phyloP scores from a whole-genome alignment of 2,797 vertebrate species.

The Ibycter americanus region DNA sequence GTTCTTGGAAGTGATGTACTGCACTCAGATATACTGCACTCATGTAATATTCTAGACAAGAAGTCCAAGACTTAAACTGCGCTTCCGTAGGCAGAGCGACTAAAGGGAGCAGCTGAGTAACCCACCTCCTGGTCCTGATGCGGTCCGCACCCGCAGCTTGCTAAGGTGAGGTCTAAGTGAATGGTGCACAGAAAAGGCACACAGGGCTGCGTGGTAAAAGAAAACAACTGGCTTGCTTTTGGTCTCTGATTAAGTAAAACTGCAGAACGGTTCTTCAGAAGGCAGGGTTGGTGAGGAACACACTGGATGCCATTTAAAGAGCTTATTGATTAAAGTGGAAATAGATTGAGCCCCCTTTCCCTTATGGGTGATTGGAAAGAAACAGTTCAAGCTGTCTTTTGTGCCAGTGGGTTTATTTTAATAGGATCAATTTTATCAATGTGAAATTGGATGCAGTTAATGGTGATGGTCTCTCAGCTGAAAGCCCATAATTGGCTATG shows the following conservation, averaged over 20 bases:
- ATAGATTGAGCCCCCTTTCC: not conserved
- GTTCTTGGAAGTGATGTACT: not conserved
- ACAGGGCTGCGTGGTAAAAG: not conserved
- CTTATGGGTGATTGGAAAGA: not conserved
- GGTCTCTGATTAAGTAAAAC: not conserved
- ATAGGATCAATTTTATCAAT: constrained; percentile 33
- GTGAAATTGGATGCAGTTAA: constrained; percentile 37
- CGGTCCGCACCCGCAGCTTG: not conserved
- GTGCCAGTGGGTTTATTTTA: constrained; percentile 43
- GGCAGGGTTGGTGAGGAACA: accelerated
- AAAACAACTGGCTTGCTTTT: not conserved
- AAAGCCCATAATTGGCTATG: not conserved
- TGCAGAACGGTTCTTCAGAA: not conserved
- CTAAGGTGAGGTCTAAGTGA: not conserved
- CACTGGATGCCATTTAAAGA: not conserved
- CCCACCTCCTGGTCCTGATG: not conserved
- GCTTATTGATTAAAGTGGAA: not conserved
- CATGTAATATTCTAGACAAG: not conserved
- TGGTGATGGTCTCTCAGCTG: not conserved
- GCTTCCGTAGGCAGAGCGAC: not conserved
- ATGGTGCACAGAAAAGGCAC: not conserved
- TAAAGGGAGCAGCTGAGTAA: not conserved
- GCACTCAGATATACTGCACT: not conserved
- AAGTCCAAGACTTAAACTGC: not conserved
- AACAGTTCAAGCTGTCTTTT: not conserved